Evolutionary conservation across 1,140 invertebrate species (phyloP).

Genomic region (Leptinotarsa defecta): DNA sequence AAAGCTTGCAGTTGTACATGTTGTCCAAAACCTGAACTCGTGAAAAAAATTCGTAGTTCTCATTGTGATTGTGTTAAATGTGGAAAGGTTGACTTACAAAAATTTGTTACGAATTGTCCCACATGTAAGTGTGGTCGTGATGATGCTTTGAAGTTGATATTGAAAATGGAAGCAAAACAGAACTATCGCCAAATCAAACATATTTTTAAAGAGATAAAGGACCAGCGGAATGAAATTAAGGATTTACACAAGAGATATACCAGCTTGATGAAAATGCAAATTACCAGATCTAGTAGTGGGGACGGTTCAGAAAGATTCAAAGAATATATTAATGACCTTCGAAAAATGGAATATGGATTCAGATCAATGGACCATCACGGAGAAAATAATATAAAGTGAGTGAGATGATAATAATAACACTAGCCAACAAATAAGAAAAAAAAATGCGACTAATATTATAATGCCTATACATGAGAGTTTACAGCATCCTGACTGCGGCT

Average conservation of each 20-base stretch:
- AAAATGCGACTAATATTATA: no score
- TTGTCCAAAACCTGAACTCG: not conserved
- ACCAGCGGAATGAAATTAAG: not conserved
- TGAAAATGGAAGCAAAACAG: conserved; percentile 11
- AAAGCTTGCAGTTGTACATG: conserved; percentile 7
- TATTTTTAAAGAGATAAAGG: conserved; percentile 1
- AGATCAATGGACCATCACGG: not conserved
- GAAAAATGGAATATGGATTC: not conserved
- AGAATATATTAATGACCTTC: not conserved
- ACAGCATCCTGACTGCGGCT: no score
- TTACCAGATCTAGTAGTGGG: not conserved
- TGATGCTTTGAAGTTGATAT: not conserved
- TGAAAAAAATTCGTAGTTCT: not conserved
- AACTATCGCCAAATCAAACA: conserved; percentile 7
- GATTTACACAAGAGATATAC: conserved; percentile 8
- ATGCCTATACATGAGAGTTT: no score
- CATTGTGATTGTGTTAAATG: not conserved
- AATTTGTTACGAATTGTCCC: not conserved
- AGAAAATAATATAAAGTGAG: not conserved
- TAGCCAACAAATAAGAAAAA: no score
- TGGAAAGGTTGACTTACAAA: not conserved
- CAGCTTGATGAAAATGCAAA: not conserved
- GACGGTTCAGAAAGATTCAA: not conserved
- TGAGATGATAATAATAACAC: not conserved
- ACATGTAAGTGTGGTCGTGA: not conserved